phyloP scores from a whole-genome alignment of 2,888 invertebrate genomes.

The Cistogaster globosa region DNA sequence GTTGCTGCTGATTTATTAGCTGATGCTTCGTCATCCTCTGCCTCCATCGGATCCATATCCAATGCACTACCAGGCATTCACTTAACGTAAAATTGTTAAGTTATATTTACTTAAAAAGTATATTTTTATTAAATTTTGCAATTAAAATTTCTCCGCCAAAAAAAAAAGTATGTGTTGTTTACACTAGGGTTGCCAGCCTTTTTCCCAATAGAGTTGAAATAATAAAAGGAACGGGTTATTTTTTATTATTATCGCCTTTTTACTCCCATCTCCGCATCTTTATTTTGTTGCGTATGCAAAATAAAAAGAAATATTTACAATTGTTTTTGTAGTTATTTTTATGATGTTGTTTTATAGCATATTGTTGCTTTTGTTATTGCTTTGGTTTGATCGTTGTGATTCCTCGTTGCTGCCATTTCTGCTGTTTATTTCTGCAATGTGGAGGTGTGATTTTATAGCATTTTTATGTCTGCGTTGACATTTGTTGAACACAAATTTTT shows the following conservation, averaged over 20 bases:
- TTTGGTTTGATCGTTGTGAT: constrained; percentile 45
- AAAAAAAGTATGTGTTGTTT: too few species aligned
- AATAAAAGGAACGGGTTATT: constrained; percentile 53
- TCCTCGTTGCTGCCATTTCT: background rate
- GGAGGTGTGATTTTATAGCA: constrained; percentile 81
- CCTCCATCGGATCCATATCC: too few species aligned
- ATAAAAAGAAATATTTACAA: constrained; percentile 65
- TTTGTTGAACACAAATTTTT: constrained; percentile 67
- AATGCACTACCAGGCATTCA: too few species aligned
- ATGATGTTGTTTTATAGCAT: background rate
- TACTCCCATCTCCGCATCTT: background rate
- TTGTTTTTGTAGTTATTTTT: constrained; percentile 36
- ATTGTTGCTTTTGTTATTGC: constrained; percentile 33
- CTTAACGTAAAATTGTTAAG: too few species aligned
- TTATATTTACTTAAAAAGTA: too few species aligned
- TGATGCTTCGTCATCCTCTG: too few species aligned
- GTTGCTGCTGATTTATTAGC: too few species aligned
- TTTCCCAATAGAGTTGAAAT: constrained; percentile 58
- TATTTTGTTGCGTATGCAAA: constrained; percentile 77
- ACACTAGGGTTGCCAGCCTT: too few species aligned
- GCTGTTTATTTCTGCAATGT: constrained; percentile 78
- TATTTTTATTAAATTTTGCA: too few species aligned
- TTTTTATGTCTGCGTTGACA: constrained; percentile 78
- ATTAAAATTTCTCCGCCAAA: too few species aligned
- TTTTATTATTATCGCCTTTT: background rate